Conservation (phyloP, 1,140 invertebrate genomes). For the Sinella curviseta region DNA sequence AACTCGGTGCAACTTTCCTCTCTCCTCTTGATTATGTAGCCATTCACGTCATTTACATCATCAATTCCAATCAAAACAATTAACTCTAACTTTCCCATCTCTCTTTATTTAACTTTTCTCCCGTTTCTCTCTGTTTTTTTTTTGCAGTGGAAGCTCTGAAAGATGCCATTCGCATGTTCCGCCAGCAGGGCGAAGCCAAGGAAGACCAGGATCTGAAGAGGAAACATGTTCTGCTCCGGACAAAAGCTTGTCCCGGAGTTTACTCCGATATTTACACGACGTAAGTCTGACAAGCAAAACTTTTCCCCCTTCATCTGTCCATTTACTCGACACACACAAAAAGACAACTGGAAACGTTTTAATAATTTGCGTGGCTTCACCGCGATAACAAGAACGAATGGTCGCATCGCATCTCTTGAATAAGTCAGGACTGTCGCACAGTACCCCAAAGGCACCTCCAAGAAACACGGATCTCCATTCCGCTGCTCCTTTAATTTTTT, state of each 20-base stretch:
- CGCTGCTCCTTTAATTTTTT: no score
- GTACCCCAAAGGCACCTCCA: no score
- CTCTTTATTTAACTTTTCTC: neutral
- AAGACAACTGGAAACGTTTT: no score
- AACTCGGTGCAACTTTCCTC: no score
- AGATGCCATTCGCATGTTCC: slow-evolving; percentile 22
- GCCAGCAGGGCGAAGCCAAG: neutral
- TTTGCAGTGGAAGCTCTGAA: slow-evolving; percentile 12
- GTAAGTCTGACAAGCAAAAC: slow-evolving; percentile 5
- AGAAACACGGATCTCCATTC: no score
- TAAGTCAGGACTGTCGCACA: no score
- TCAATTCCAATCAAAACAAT: slow-evolving; percentile 26
- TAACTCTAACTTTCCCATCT: neutral
- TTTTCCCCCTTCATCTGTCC: neutral
- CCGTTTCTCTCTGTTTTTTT: neutral
- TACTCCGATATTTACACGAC: slow-evolving; percentile 25
- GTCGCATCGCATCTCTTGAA: no score
- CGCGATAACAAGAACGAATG: no score
- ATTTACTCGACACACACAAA: no score
- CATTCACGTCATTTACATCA: slow-evolving; percentile 16
- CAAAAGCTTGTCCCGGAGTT: neutral
- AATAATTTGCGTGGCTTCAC: no score
- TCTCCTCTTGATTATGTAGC: no score
- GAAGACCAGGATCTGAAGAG: neutral
- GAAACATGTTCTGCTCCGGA: neutral